Percentiles rank a stretch among this genome's conserved stretches.
Evolutionary conservation across 2,888 invertebrate genomes (phyloP).

Genomic region (Erebia ligea): DNA sequence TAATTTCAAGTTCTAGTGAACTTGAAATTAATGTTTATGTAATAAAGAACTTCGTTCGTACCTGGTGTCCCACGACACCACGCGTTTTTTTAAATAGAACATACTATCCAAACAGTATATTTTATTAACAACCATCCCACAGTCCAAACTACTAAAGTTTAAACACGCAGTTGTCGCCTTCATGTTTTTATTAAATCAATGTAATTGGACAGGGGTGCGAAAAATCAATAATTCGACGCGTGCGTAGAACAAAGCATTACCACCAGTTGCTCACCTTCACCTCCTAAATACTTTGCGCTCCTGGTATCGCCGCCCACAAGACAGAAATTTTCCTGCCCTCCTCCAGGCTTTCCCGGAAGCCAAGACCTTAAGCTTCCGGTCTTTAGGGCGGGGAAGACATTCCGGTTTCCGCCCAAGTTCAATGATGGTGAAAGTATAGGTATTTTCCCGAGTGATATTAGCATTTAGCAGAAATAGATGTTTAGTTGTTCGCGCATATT

Average conservation of each 20-base stretch:
- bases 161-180: constrained; percentile 17
- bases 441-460: constrained; percentile 7
- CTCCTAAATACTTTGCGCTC: constrained; percentile 53
- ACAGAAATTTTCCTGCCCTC: constrained; percentile 79
- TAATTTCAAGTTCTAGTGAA: no score
- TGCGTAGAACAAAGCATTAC: constrained; percentile 51
- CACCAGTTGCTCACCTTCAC: constrained; percentile 25
- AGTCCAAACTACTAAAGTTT: not conserved
- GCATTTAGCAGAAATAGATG: not conserved
- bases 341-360: constrained; percentile 67
- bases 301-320: constrained; percentile 79
- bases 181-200: constrained; percentile 14
- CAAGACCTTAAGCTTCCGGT: constrained; percentile 63
- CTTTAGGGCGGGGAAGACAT: constrained; percentile 62
- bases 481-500: constrained; percentile 21
- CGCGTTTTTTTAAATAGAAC: no score
- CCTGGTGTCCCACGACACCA: no score
- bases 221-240: constrained; percentile 63
- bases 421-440: not conserved
- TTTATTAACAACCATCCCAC: no score
- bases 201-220: constrained; percentile 35
- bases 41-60: no score
- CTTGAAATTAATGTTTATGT: no score
- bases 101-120: no score
- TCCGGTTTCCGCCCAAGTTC: constrained; percentile 34